Base-by-base conservation (phyloP, 2,888 invertebrate species). In the Machimus rusticus region DNA sequence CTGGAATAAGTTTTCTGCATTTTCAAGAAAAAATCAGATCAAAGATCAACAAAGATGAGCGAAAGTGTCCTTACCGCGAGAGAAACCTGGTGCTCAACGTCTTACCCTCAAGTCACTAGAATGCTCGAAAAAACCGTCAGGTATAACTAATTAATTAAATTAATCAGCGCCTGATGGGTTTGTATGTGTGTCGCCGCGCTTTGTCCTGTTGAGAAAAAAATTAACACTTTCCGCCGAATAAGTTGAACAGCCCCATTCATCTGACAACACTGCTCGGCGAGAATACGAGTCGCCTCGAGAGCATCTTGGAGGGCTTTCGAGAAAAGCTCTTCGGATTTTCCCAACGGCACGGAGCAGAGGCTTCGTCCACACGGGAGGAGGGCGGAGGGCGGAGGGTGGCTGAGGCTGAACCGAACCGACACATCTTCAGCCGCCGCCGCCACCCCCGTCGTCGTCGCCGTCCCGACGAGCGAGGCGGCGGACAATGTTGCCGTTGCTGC, bases 401-500 rank as follows among this genome's bases (percentile, higher is more conserved):
- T 43, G 34, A 1, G 57, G 57, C 51, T 55, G 57, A 81, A 82
- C 82, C 34, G 57, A 81, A 82, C 57, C 34, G 82, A 81, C 81
- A 85, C 85, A 74, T 85, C 74, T 85, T 85, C 74, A 14, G 5
- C 14, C 66, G 74, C 19, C 88, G 88, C 88, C 85, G 77, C 19
- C 19, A 5, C 23, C 57, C 2, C 19, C 57, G 19, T 57, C 57
- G 19, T 66, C 66, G 2, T 51, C 76, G 86, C 87, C 90, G 89
- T n/a, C 34, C 1, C 37, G 55, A 87, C 88, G 3, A 34, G 39
- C 19, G 39, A 37, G 76, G 5, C 76, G 55, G 88, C 16, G 57
- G 39, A 46, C 66, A 74, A 77, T 86, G 77, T 74, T 87, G 39
- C 39, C 12, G 39, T 39, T 39, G 39, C 39, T 3, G 39, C 12